Percentiles rank a stretch among this genome's conserved stretches.
Conservation (phyloP, 2,113 vertebrate species). For the Helogale parvula region DNA sequence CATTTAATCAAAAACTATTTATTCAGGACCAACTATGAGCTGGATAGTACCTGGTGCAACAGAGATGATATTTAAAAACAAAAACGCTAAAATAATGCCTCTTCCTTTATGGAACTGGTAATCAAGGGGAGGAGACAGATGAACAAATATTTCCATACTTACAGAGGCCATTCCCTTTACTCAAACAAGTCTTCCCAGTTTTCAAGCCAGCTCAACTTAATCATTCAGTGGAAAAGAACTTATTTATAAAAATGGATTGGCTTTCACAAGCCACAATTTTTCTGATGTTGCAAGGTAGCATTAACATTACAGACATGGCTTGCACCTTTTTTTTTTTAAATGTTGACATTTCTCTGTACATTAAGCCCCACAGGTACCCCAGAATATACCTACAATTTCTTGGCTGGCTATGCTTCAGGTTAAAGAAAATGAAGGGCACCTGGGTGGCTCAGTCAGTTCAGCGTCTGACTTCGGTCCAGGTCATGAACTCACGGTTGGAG, state of each 20-base stretch:
- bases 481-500: too few relatives aligned
- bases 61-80: neutral
- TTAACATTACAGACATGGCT: neutral
- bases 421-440: neutral
- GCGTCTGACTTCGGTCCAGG: too few relatives aligned
- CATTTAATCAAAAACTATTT: neutral
- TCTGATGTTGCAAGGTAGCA: neutral
- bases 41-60: neutral
- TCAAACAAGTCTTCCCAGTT: neutral
- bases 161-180: neutral
- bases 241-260: neutral
- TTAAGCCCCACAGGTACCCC: rapidly evolving
- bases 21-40: neutral
- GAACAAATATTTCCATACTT: neutral
- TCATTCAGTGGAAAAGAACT: neutral
- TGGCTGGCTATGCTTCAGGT: neutral
- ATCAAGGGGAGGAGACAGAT: neutral
- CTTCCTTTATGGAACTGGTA: neutral
- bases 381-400: neutral
- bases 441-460: too few relatives aligned
- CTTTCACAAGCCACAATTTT: neutral
- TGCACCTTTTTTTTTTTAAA: neutral
- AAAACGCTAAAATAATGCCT: neutral
- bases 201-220: neutral
- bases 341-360: neutral